These are phyloP conservation scores for Sceloporus tristichus DNA, from an alignment of 2,113 vertebrate species.

Conservation along the genomic window DNA sequence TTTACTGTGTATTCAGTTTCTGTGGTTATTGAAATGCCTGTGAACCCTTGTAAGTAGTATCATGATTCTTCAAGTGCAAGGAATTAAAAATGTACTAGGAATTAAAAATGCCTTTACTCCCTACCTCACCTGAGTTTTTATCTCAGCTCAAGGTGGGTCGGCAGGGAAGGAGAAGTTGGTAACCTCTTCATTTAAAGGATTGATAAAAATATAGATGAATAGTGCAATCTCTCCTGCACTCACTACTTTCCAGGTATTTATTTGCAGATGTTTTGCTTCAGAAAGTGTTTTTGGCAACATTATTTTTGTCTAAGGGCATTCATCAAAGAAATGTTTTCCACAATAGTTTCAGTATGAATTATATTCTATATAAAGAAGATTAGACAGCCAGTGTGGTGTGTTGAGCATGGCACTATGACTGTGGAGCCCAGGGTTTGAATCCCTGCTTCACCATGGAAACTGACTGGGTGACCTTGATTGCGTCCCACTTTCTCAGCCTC, in stretches of 20 bases:
- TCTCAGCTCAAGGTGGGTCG: too few relatives aligned
- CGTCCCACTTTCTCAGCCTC: too few relatives aligned
- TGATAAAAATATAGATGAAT: background rate
- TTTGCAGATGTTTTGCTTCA: background rate
- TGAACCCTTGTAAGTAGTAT: background rate
- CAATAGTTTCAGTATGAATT: too few relatives aligned
- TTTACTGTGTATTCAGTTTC: background rate
- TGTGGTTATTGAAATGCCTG: background rate
- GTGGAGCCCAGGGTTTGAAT: too few relatives aligned
- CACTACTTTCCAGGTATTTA: background rate
- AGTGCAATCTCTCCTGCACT: background rate
- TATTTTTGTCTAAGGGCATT: too few relatives aligned
- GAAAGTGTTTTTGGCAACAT: too few relatives aligned
- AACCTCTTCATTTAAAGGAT: background rate
- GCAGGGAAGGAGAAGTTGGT: background rate
- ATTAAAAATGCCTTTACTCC: background rate
- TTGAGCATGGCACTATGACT: too few relatives aligned
- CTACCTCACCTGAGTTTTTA: background rate
- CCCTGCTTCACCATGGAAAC: too few relatives aligned
- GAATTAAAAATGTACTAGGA: background rate
- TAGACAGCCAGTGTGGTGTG: too few relatives aligned
- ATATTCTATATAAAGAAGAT: too few relatives aligned
- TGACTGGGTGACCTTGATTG: too few relatives aligned
- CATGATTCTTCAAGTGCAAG: background rate
- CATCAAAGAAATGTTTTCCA: too few relatives aligned